Conservation (phyloP, 2,797 vertebrate species). For the Etheostoma nigrum region DNA sequence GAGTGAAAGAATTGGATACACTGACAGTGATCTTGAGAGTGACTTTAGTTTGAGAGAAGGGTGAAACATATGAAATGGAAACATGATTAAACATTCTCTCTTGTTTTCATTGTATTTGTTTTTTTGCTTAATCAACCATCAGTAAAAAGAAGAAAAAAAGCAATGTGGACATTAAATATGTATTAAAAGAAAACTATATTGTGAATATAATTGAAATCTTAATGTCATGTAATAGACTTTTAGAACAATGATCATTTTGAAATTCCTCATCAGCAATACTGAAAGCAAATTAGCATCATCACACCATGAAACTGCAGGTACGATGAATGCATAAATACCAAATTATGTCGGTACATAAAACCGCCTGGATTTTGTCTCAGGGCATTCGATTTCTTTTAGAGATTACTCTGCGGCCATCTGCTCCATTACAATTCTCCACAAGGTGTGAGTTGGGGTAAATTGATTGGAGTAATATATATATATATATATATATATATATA, state of each 20-base stretch:
- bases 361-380: slow-evolving; percentile 56
- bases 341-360: slow-evolving; percentile 57
- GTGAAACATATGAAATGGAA: slow-evolving; percentile 47
- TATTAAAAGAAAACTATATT: not conserved
- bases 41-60: slow-evolving; percentile 63
- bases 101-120: slow-evolving; percentile 34
- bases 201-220: slow-evolving; percentile 4
- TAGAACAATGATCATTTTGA: slow-evolving; percentile 24
- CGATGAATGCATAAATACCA: slow-evolving; percentile 59
- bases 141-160: too few relatives aligned
- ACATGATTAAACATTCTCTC: slow-evolving; percentile 31
- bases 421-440: slow-evolving; percentile 76
- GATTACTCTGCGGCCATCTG: slow-evolving; percentile 68
- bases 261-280: slow-evolving; percentile 41
- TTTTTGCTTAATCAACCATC: slow-evolving; percentile 30
- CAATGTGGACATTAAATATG: not conserved
- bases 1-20: slow-evolving; percentile 73
- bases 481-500: slow-evolving; percentile 71
- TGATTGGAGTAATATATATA: slow-evolving; percentile 80
- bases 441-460: slow-evolving; percentile 77
- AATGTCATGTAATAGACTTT: slow-evolving; percentile 6
- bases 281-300: slow-evolving; percentile 43
- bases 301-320: slow-evolving; percentile 43
- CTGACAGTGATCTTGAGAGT: slow-evolving; percentile 58
- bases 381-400: slow-evolving; percentile 45